Base-by-base conservation (phyloP, 2,888 invertebrate species). In the Napeogenes inachia region DNA sequence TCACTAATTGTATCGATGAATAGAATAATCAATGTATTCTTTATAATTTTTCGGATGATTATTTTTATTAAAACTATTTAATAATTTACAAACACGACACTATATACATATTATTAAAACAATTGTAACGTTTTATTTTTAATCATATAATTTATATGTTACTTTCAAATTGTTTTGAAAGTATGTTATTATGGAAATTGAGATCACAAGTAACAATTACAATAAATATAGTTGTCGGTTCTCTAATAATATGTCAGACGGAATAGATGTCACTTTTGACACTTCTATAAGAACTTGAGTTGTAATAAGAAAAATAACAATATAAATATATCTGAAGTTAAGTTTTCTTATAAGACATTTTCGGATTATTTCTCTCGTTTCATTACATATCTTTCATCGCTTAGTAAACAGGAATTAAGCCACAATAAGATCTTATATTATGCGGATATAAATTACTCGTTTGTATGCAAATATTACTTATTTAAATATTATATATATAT, bases 141-240 rank as follows among this genome's bases (percentile, higher is more conserved):
- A 12, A 5, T 35, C 4, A 13, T 13, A 45, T 13, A 45, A 35
- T 13, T n/a, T 57, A 21, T 54, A 21, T 42, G 54, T n/a, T 8
- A 30, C 4, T 46, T 55, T 55, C 54, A 59, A 32, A 59, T 13
- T 35, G 13, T 35, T 10, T 55, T 54, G 35, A 55, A 45, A 60
- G 47, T 60, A 12, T 55, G 33, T 47, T 46, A 55, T 60, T 60
- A 60, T 54, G 10, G 13, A 21, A 54, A 33, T 59, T 56, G 46
- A 56, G 30, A 50, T 38, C 30, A 57, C 5, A 56, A 33, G 45
- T 33, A 45, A 8, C 46, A 61, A 57, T 53, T 56, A 56, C 45
- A 3, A 13, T 57, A 61, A 61, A 53, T 42, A 57, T 45, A 56
- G 50, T 21, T 50, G 42, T 57, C 4, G 3, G 45, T 53, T 45